Evolutionary conservation across 2,797 vertebrate genomes (phyloP).

Genomic region (Platalea minor): DNA sequence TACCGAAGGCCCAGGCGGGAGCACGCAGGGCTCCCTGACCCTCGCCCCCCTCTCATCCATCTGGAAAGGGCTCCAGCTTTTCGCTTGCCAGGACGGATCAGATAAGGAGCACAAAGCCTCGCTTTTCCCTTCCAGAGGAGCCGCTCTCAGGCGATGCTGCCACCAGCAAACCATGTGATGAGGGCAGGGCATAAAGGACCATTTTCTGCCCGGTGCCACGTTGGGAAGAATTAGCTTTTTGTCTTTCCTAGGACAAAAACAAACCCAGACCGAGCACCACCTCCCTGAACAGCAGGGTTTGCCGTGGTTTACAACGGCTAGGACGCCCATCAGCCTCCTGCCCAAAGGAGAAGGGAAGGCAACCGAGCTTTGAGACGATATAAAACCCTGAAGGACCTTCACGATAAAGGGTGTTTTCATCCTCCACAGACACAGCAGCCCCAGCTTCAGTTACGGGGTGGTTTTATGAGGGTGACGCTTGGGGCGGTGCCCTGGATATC

Average conservation of each 20-base stretch:
- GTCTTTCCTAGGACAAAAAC: neutral
- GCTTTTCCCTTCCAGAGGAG: neutral
- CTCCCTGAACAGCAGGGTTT: neutral
- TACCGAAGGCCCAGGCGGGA: rapidly evolving
- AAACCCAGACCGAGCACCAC: neutral
- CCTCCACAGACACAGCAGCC: neutral
- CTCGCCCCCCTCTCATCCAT: too few species aligned
- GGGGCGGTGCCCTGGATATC: neutral
- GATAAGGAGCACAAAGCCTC: neutral
- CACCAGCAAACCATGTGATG: slow-evolving; percentile 39
- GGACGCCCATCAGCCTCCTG: rapidly evolving
- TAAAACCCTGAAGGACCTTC: rapidly evolving
- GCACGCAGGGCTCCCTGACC: neutral
- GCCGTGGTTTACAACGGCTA: too few species aligned
- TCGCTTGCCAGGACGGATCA: neutral
- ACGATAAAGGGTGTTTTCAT: rapidly evolving
- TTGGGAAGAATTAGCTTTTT: neutral
- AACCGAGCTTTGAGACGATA: rapidly evolving
- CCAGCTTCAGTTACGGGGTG: neutral
- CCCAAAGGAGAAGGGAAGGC: rapidly evolving
- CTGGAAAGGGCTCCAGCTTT: neutral
- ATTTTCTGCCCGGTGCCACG: neutral
- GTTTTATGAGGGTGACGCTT: neutral
- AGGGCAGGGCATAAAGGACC: slow-evolving; percentile 46
- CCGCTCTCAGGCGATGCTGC: slow-evolving; percentile 45